phyloP scores from a whole-genome alignment of 2,888 invertebrate genomes.

The Cinara cedri region DNA sequence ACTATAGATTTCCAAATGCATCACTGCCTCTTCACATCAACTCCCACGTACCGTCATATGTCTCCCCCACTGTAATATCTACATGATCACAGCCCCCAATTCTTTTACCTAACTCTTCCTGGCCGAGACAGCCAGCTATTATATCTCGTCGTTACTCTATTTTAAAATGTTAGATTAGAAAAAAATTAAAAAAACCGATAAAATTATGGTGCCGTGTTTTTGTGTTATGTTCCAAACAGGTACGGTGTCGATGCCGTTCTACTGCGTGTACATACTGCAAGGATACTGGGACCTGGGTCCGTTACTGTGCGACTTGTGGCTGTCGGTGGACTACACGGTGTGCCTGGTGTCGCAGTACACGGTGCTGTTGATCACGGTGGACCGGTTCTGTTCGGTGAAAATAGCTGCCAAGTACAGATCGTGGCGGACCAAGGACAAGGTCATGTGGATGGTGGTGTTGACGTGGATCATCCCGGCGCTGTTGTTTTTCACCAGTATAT shows the following conservation, averaged over 20 bases:
- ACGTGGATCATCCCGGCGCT: slow-evolving; percentile 97
- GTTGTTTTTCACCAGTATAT: slow-evolving; percentile 96
- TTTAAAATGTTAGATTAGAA: no score
- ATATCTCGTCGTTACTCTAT: no score
- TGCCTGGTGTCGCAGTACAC: slow-evolving; percentile 99
- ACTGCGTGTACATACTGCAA: slow-evolving; percentile 94
- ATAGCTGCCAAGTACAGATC: slow-evolving; percentile 96
- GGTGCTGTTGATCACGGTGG: slow-evolving; percentile 96
- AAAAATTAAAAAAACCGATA: no score
- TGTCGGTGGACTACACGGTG: slow-evolving; percentile 98
- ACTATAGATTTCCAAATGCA: no score
- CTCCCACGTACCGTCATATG: no score
- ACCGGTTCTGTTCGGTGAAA: slow-evolving; percentile 97
- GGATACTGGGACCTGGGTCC: slow-evolving; percentile 97
- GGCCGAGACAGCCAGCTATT: no score
- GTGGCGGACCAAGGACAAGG: slow-evolving; percentile 93
- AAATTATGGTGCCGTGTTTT: neutral
- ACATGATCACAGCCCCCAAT: no score
- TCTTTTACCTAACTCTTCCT: no score
- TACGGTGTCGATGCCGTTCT: slow-evolving; percentile 97
- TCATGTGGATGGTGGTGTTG: slow-evolving; percentile 93
- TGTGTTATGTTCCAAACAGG: slow-evolving; percentile 67
- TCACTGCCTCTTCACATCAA: no score
- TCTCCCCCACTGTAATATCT: no score
- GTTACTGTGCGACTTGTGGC: slow-evolving; percentile 95